Percentiles rank a stretch among this genome's conserved stretches.
These are phyloP conservation scores for Antheraea assamensis DNA, from an alignment of 2,888 invertebrate genomes.

Conservation along the genomic window DNA sequence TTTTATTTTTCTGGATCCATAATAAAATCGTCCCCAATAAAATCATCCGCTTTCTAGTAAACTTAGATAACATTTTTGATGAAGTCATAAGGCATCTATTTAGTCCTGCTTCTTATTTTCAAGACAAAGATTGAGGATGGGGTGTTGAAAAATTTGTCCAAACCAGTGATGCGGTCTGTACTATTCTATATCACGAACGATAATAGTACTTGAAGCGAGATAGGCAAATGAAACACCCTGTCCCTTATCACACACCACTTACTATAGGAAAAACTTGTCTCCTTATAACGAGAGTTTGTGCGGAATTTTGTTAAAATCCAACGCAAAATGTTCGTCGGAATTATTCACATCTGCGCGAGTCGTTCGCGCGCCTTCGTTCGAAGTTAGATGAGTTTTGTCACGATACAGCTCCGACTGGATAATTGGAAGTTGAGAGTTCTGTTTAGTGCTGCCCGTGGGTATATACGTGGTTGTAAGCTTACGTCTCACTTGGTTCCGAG, in stretches of 20 bases:
- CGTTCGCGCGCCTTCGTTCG: slow-evolving; percentile 35
- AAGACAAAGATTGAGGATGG: slow-evolving; percentile 14
- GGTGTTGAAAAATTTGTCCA: slow-evolving; percentile 32
- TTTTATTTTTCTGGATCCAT: too few relatives aligned
- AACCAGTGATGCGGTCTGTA: slow-evolving; percentile 24
- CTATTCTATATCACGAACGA: slow-evolving; percentile 28
- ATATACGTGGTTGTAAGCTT: background rate
- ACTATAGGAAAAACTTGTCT: slow-evolving; percentile 25
- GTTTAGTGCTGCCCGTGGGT: slow-evolving; percentile 30
- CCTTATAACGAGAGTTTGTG: slow-evolving; percentile 30
- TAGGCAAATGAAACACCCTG: slow-evolving; percentile 33
- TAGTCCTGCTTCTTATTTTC: background rate
- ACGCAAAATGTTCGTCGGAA: slow-evolving; percentile 30
- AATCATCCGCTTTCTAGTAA: too few relatives aligned
- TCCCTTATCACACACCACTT: slow-evolving; percentile 30
- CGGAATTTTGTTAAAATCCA: slow-evolving; percentile 35
- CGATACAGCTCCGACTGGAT: slow-evolving; percentile 46
- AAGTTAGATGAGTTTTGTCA: slow-evolving; percentile 68
- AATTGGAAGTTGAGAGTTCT: slow-evolving; percentile 51
- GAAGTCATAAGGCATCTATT: background rate
- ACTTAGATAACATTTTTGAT: too few relatives aligned
- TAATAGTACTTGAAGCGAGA: slow-evolving; percentile 32
- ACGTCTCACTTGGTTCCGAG: background rate
- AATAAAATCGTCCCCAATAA: too few relatives aligned
- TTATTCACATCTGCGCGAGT: slow-evolving; percentile 51